Evolutionary conservation across 2,888 invertebrate species (phyloP), one percentile per base, ranked within the genome.

Genomic region (Andrena haemorrhoa): DNA sequence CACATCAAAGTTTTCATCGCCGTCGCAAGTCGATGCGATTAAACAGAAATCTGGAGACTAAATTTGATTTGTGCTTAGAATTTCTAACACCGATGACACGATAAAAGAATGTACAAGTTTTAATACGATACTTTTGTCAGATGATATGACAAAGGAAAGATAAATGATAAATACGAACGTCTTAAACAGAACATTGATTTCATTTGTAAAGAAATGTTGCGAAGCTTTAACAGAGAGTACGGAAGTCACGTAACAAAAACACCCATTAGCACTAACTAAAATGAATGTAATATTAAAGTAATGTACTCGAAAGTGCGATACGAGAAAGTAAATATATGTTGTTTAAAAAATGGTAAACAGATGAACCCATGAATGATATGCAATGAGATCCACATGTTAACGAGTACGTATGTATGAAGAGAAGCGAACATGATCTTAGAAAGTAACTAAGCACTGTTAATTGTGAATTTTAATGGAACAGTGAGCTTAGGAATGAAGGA

Each of bases 401-500:
- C 26, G 33, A 26, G 3, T 71, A 72, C n/a, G 35, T 74, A 72
- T 16, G 35, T 74, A 31, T 64, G 70, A 35, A 75, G 49, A 78
- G 60, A 70, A 64, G 77, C 60, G 12, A 47, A 53, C 16, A 49
- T 68, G 66, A 78, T 72, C 41, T 58, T 70, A 23, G 49, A 77
- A 75, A 75, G 63, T 73, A 75, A 80, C 73, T 53, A 74, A 68
- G 71, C 63, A 72, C 61, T 64, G 68, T 75, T 29, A 20, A 51
- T 33, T 65, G 58, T 41, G 70, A 82, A 66, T 75, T 51, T 76
- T n/a, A 41, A 74, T 82, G 75, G 72, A 83, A 58, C 31, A 60
- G 61, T 79, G 78, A 82, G 66, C 56, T 79, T 33, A 60, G 83
- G 81, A 82, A 75, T 69, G 68, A 88, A 70, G 87, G 87, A 89